phyloP scores from a whole-genome alignment of 2,888 invertebrate species.

The Cryptocephalus moraei region DNA sequence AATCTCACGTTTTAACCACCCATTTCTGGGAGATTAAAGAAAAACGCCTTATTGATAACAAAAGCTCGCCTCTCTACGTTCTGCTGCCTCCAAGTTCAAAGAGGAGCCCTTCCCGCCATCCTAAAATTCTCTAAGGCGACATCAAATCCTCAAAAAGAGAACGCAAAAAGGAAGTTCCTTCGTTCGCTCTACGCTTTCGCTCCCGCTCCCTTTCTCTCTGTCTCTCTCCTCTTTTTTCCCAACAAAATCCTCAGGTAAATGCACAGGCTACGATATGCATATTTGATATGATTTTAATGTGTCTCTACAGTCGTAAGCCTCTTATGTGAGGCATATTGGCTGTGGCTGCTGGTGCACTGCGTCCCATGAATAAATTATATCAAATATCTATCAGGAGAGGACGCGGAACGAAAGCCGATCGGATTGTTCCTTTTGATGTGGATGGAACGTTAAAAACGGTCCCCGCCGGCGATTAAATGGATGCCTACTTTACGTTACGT shows the following conservation, averaged over 20 bases:
- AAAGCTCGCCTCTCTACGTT: too few species aligned
- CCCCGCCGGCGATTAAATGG: too few species aligned
- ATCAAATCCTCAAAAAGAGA: too few species aligned
- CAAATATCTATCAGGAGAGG: constrained; percentile 51
- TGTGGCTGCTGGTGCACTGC: constrained; percentile 33
- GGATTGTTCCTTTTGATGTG: constrained; percentile 27
- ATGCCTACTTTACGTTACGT: too few species aligned
- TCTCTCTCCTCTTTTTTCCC: constrained; percentile 7
- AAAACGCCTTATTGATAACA: too few species aligned
- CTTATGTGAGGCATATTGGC: constrained; percentile 26
- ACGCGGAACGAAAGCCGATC: constrained; percentile 32
- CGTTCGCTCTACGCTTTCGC: neutral
- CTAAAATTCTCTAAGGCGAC: neutral
- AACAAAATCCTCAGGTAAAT: constrained; percentile 32
- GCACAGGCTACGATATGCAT: constrained; percentile 36
- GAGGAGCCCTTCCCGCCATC: neutral
- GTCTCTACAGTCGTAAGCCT: constrained; percentile 40
- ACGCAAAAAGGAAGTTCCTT: too few species aligned
- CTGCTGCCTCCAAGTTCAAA: too few species aligned
- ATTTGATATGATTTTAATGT: constrained; percentile 43
- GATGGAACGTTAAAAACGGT: too few species aligned
- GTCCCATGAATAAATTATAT: constrained; percentile 61
- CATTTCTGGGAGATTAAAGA: too few species aligned
- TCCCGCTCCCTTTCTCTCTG: too few species aligned
- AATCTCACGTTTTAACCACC: too few species aligned